Evolutionary conservation across 2,888 invertebrate genomes (phyloP).

Genomic region (Agriopis leucophaearia): DNA sequence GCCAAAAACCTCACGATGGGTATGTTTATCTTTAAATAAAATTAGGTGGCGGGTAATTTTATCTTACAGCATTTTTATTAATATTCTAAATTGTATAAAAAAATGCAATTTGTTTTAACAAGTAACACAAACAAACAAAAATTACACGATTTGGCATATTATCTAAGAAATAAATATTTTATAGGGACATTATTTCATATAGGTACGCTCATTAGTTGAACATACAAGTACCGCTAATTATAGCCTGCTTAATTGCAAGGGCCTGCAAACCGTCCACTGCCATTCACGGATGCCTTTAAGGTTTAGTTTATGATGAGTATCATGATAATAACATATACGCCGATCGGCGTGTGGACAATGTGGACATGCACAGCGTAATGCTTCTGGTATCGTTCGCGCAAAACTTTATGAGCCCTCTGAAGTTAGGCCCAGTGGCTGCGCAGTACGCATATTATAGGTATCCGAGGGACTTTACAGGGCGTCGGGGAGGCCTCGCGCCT

Average conservation of each 20-base stretch:
- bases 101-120: too few species aligned
- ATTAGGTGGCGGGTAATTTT: conserved; percentile 64
- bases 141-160: too few species aligned
- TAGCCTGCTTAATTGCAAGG: conserved; percentile 32
- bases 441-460: too few species aligned
- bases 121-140: too few species aligned
- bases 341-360: conserved; percentile 5
- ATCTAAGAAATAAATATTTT: too few species aligned
- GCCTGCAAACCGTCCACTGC: conserved; percentile 33
- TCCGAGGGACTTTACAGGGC: too few species aligned
- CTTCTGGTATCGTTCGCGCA: too few species aligned
- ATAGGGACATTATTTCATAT: background rate
- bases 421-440: too few species aligned
- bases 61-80: background rate
- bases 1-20: conserved; percentile 78
- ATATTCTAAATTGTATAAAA: too few species aligned
- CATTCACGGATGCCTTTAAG: conserved; percentile 31
- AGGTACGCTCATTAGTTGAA: conserved; percentile 3
- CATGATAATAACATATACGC: conserved; percentile 17
- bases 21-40: conserved; percentile 65
- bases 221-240: conserved; percentile 29
- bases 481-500: too few species aligned
- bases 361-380: conserved; percentile 1
- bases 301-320: conserved; percentile 35
- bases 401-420: too few species aligned